These are phyloP conservation scores for Misgurnus mizolepis DNA, from an alignment of 2,113 vertebrate species.

Conservation along the genomic window DNA sequence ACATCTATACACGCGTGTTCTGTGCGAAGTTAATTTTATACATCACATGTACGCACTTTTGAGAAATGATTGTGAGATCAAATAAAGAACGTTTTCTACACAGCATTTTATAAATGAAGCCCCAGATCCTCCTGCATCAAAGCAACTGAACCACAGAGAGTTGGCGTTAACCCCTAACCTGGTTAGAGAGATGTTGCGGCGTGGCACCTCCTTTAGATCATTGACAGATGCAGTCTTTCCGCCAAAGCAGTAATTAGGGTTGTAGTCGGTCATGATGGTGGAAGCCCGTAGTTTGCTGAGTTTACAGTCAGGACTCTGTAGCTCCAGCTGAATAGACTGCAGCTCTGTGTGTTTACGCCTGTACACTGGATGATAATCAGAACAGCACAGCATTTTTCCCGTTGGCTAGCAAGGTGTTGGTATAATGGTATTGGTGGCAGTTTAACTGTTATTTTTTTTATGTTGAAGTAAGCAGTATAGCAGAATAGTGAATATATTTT, in stretches of 20 bases:
- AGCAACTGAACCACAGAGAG: neutral
- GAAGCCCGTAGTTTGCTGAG: conserved; percentile 96
- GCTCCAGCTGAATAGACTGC: conserved; percentile 96
- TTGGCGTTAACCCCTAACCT: conserved; percentile 74
- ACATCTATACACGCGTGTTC: no score
- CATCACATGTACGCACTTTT: no score
- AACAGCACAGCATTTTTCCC: neutral
- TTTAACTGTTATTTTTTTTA: neutral
- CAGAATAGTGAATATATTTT: neutral
- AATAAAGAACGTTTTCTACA: no score
- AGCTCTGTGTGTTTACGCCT: conserved; percentile 96
- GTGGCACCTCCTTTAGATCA: conserved; percentile 95
- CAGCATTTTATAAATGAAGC: no score
- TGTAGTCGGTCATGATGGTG: conserved; percentile 99
- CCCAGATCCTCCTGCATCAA: neutral
- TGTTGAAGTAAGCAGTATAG: neutral
- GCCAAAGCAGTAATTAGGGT: conserved; percentile 99
- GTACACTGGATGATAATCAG: conserved; percentile 79
- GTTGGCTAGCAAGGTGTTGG: neutral
- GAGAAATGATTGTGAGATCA: no score
- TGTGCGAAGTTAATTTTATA: no score
- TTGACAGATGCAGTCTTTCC: conserved; percentile 95
- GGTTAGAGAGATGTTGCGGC: conserved; percentile 93
- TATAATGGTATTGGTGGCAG: neutral
- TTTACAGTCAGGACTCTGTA: conserved; percentile 98